Base-by-base conservation (phyloP, 2,797 vertebrate genomes). In the Enteromius treurensis region DNA sequence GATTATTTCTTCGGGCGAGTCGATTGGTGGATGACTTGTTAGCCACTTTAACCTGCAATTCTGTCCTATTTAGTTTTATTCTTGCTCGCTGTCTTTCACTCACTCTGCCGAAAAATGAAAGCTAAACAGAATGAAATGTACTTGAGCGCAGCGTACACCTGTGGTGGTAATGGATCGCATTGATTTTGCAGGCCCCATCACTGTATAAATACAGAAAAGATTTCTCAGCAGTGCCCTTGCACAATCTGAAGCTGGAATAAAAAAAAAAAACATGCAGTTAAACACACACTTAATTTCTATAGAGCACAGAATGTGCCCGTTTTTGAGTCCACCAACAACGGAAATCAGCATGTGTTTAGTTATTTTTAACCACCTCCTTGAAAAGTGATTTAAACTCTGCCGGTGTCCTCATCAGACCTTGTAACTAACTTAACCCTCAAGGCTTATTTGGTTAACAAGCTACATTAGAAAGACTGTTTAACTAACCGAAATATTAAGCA, bases 161-260 rank as follows among this genome's bases (percentile, higher is more conserved):
- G n/a, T 65, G 37, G 42, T 15, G 10, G 26, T 79, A 82, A 82
- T 85, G 42, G 81, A 67, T 45, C 11, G 32, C 23, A 77, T 82
- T 73, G 75, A 87, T 82, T 86, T 78, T 58, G 40, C 42, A 51
- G 45, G 23, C 34, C 29, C 26, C 7, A 13, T 80, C 80, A 70
- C 60, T 65, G 29, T 70, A 60, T 68, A 62, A 73, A 76, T 73
- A 53, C 55, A 83, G 51, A 47, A 69, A 32, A 83, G 23, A 42
- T 21, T 29, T 77, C 26, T 62, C 80, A 67, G 32, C 32, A 40
- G 62, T 51, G 47, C 55, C 47, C 71, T 82, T 64, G 26, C 4
- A 65, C 9, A 78, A 81, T 60, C 11, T 67, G 45, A 81, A 68
- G 81, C 51, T 75, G 70, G 32, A 77, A 29, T 77, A 26, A 26